Base-by-base conservation (phyloP, 2,797 vertebrate species). In the Masticophis lateralis region DNA sequence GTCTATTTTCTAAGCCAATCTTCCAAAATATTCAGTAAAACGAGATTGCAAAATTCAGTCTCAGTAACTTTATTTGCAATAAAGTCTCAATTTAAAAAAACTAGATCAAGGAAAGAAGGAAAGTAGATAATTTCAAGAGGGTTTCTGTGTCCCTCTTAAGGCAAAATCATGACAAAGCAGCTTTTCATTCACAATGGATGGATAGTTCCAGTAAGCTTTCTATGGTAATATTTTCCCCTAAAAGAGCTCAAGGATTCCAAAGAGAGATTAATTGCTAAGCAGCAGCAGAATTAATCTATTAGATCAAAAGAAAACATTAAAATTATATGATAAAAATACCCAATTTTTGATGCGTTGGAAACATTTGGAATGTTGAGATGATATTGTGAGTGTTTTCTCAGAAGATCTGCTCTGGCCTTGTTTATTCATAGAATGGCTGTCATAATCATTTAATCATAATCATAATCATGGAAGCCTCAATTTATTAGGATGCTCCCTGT, bases 1-100 rank as follows among this genome's bases (percentile, higher is more conserved):
- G 92, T 94, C 55, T 0, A 79, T 59, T 79, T 91, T 95, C 74
- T 94, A 61, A 8, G 14, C 9, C 66, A 66, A 25, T 91, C 92
- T 96, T 92, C 1, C 0, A 93, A 86, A 18, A n/a, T 51, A 3
- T 11, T 95, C 27, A 56, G 28, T 94, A 94, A 28, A n/a, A 0
- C 10, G 7, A 28, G 51, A 74, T 16, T 11, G 14, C 74, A 8
- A 89, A n/a, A 92, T 11, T 63, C 51, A 92, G 63, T 83, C 13
- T 74, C 43, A 55, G 43, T 57, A 88, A 14, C 14, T 94, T 89
- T 86, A 18, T 61, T 69, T 89, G 95, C 86, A 86, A 37, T 20
- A 51, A 32, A 96, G 88, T 10, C 12, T 92, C 61, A 53, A 4
- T 22, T 5, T 22, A 32, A 56, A 25, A 92, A 93, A 90, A n/a